These are phyloP conservation scores for Sporophila hypoxantha DNA, from an alignment of 2,113 vertebrate species.

Conservation along the genomic window DNA sequence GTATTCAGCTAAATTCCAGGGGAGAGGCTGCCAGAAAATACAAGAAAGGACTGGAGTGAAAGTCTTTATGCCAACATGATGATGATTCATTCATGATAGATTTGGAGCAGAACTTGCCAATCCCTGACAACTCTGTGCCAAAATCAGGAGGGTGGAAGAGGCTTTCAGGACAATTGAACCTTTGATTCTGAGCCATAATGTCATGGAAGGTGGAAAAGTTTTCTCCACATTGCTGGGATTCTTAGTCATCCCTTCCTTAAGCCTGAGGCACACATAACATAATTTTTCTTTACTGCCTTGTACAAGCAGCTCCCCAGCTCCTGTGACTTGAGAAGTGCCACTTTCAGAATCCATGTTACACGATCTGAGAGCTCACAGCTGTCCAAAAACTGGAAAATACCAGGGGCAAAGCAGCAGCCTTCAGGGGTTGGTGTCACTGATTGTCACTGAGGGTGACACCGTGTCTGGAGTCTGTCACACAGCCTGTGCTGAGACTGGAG, in stretches of 20 bases:
- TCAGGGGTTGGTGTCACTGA: slow-evolving; percentile 17
- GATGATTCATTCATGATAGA: slow-evolving; percentile 25
- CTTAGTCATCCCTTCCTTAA: slow-evolving; percentile 37
- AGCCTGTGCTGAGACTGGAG: slow-evolving; percentile 38
- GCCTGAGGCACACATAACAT: slow-evolving; percentile 25
- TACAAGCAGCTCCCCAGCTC: slow-evolving; percentile 24
- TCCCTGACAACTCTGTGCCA: slow-evolving; percentile 31
- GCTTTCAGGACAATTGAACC: slow-evolving; percentile 52
- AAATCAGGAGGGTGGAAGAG: slow-evolving; percentile 29
- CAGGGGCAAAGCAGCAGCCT: slow-evolving; percentile 48
- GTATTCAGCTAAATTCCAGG: slow-evolving; percentile 31
- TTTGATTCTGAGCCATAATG: slow-evolving; percentile 40
- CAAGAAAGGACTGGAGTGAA: slow-evolving; percentile 53
- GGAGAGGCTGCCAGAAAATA: slow-evolving; percentile 48
- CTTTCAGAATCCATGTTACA: slow-evolving; percentile 67
- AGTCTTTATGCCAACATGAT: slow-evolving; percentile 31
- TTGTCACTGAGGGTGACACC: slow-evolving; percentile 8
- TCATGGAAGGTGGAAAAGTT: slow-evolving; percentile 39
- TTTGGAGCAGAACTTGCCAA: slow-evolving; percentile 42
- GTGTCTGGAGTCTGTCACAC: slow-evolving; percentile 9
- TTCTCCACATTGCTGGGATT: slow-evolving; percentile 1
- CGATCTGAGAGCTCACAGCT: slow-evolving; percentile 64
- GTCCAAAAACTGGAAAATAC: slow-evolving; percentile 23
- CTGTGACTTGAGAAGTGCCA: slow-evolving; percentile 52
- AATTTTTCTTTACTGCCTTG: slow-evolving; percentile 26